Evolutionary conservation across 2,888 invertebrate species (phyloP).

Genomic region (Geophilus truncorum): DNA sequence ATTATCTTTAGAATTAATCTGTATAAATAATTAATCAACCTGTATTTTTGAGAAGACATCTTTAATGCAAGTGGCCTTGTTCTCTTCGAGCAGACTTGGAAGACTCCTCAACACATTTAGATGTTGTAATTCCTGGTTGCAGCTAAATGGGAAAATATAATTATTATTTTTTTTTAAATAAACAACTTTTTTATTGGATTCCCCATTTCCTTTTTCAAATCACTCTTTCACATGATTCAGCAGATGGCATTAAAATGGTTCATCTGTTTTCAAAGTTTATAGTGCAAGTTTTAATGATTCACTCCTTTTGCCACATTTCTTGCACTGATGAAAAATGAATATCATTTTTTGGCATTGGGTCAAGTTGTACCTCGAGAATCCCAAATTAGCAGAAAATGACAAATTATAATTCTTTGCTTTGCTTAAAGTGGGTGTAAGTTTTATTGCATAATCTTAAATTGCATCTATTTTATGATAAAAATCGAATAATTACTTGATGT

Average conservation of each 20-base stretch:
- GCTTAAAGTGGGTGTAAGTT: no score
- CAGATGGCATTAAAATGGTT: not conserved
- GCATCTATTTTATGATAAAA: not conserved
- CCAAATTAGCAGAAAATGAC: no score
- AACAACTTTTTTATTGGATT: not conserved
- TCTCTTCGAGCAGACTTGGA: constrained; percentile 34
- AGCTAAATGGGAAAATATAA: not conserved
- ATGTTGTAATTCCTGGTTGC: constrained; percentile 20
- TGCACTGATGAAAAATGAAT: not conserved
- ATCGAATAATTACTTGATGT: not conserved
- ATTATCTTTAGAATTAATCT: not conserved
- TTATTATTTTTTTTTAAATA: no score
- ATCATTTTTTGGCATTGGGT: no score
- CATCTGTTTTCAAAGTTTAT: not conserved
- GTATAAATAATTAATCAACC: constrained; percentile 28
- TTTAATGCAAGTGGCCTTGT: constrained; percentile 32
- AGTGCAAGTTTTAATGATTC: not conserved
- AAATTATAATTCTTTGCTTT: no score
- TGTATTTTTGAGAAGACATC: constrained; percentile 36
- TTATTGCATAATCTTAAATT: not conserved
- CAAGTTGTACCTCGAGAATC: no score
- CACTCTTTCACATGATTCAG: not conserved
- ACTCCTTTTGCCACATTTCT: not conserved
- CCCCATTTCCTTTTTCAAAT: not conserved
- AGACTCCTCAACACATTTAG: constrained; percentile 29